phyloP scores from a whole-genome alignment of 1,140 invertebrate species.

The Helicoverpa armigera region DNA sequence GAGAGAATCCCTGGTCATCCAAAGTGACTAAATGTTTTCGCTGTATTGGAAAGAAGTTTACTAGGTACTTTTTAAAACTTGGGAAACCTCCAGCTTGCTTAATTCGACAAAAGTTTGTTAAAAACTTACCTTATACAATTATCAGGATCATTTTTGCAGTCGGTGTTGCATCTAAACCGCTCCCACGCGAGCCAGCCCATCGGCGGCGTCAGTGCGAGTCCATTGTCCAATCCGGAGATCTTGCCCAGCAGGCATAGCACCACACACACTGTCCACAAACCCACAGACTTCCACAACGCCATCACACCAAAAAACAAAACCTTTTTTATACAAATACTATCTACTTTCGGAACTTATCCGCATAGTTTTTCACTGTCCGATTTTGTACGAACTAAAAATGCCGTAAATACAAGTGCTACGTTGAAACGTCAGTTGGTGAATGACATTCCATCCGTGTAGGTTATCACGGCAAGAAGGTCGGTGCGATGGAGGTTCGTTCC shows the following conservation, averaged over 20 bases:
- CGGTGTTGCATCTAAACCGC: slow-evolving; percentile 96
- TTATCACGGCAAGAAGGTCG: slow-evolving; percentile 47
- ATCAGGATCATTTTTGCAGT: slow-evolving; percentile 96
- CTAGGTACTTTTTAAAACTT: too few relatives aligned
- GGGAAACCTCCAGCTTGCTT: background rate
- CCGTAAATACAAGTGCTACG: slow-evolving; percentile 2
- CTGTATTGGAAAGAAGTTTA: too few relatives aligned
- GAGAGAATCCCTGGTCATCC: too few relatives aligned
- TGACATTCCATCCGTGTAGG: slow-evolving; percentile 51
- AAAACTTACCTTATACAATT: slow-evolving; percentile 95
- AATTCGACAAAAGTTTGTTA: background rate
- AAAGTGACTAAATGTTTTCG: too few relatives aligned
- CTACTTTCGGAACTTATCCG: slow-evolving; percentile 65
- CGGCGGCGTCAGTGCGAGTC: slow-evolving; percentile 93
- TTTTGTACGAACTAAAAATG: slow-evolving; percentile 50
- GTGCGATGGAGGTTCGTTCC: slow-evolving; percentile 33
- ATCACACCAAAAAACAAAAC: slow-evolving; percentile 57
- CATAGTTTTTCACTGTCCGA: slow-evolving; percentile 68
- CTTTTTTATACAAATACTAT: slow-evolving; percentile 52
- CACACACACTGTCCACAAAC: slow-evolving; percentile 72
- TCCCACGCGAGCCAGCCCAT: slow-evolving; percentile 98
- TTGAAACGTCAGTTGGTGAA: slow-evolving; percentile 52
- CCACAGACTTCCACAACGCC: slow-evolving; percentile 67
- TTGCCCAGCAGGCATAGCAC: slow-evolving; percentile 73
- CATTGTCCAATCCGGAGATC: slow-evolving; percentile 91